Conservation (phyloP, 1,140 invertebrate species). For the Onthophagus taurus region DNA sequence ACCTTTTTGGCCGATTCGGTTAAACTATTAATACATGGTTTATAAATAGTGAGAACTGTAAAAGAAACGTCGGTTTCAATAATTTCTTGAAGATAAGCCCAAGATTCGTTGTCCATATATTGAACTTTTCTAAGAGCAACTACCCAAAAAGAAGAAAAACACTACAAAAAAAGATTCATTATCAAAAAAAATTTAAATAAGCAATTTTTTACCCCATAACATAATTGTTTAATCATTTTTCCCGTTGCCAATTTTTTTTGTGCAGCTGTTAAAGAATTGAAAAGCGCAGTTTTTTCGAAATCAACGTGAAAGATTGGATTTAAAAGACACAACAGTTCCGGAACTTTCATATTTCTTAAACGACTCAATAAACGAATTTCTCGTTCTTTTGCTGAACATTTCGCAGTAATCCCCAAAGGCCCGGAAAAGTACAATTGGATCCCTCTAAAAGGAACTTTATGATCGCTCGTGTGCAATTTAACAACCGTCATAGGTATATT, state of each 20-base stretch:
- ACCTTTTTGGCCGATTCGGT: slow-evolving; percentile 9
- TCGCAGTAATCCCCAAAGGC: slow-evolving; percentile 36
- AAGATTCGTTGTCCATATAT: slow-evolving; percentile 44
- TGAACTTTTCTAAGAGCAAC: slow-evolving; percentile 46
- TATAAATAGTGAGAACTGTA: slow-evolving; percentile 13
- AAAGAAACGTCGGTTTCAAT: slow-evolving; percentile 28
- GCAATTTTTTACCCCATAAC: slow-evolving; percentile 23
- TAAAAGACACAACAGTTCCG: slow-evolving; percentile 39
- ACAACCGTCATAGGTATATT: slow-evolving; percentile 31
- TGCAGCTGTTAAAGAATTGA: slow-evolving; percentile 22
- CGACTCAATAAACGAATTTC: slow-evolving; percentile 36
- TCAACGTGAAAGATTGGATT: slow-evolving; percentile 47
- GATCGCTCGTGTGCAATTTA: slow-evolving; percentile 19
- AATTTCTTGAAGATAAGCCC: slow-evolving; percentile 39
- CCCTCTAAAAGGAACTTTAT: slow-evolving; percentile 38
- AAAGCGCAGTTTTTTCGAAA: slow-evolving; percentile 37
- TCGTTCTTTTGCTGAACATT: slow-evolving; percentile 33
- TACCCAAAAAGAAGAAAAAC: slow-evolving; percentile 38
- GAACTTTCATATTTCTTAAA: slow-evolving; percentile 29
- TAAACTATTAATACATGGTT: neutral
- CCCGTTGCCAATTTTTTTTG: slow-evolving; percentile 33
- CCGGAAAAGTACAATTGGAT: slow-evolving; percentile 39
- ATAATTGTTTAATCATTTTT: slow-evolving; percentile 38
- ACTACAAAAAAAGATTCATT: slow-evolving; percentile 25
- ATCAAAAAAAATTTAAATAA: neutral